These are phyloP conservation scores for Porites evermanni DNA, from an alignment of 92 coral and sea anemone species.

Conservation along the genomic window DNA sequence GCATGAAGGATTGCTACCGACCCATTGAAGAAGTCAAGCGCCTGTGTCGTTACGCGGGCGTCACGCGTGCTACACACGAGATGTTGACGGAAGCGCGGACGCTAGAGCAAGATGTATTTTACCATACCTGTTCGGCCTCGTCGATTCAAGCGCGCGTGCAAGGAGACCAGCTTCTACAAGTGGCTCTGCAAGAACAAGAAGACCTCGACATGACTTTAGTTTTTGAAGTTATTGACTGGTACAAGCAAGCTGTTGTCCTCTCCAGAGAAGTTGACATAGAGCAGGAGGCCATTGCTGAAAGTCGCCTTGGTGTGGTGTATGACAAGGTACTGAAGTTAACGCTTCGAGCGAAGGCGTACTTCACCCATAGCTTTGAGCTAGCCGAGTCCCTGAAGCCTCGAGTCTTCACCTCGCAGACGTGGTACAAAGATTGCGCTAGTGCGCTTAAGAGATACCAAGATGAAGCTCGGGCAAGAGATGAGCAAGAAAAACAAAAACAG, in stretches of 20 bases:
- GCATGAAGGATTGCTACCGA: slow-evolving; percentile 85
- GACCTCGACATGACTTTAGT: slow-evolving; percentile 74
- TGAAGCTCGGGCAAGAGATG: slow-evolving; percentile 71
- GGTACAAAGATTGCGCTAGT: slow-evolving; percentile 78
- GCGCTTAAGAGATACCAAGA: slow-evolving; percentile 74
- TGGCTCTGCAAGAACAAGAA: slow-evolving; percentile 71
- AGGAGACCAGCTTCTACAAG: slow-evolving; percentile 72
- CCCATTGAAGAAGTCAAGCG: slow-evolving; percentile 89
- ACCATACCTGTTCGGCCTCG: slow-evolving; percentile 77
- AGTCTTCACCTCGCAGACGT: slow-evolving; percentile 66
- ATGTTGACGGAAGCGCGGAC: slow-evolving; percentile 46
- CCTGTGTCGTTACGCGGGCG: slow-evolving; percentile 40
- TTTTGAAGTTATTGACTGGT: slow-evolving; percentile 95
- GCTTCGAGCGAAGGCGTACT: slow-evolving; percentile 83
- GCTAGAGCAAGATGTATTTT: slow-evolving; percentile 74
- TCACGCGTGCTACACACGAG: slow-evolving; percentile 26
- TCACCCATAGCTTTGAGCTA: slow-evolving; percentile 77
- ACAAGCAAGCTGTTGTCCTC: slow-evolving; percentile 82
- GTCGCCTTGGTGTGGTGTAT: slow-evolving; percentile 83
- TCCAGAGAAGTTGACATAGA: slow-evolving; percentile 92
- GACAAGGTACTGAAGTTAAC: slow-evolving; percentile 80
- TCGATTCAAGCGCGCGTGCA: slow-evolving; percentile 84
- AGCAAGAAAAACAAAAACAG: slow-evolving; percentile 55
- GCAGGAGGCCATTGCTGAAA: slow-evolving; percentile 91
- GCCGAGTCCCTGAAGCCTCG: slow-evolving; percentile 93